Conservation (phyloP, 1,140 invertebrate genomes). For the Drosophila sp. region DNA sequence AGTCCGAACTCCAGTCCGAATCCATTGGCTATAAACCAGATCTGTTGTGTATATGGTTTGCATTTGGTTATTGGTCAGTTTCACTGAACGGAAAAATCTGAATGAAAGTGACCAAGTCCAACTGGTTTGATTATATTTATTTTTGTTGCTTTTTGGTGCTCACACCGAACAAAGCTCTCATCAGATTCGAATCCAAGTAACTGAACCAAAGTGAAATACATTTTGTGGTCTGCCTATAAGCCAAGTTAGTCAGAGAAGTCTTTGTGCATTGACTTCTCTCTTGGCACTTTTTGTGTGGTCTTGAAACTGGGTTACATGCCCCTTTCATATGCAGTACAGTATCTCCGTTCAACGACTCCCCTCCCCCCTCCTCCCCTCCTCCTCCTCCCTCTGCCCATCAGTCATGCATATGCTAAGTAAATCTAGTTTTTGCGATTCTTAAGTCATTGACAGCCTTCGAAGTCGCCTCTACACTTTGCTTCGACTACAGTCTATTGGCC, state of each 20-base stretch:
- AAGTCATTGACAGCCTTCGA: conserved; percentile 57
- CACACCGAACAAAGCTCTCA: conserved; percentile 1
- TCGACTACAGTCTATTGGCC: conserved; percentile 68
- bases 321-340: conserved; percentile 2
- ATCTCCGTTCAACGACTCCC: background rate
- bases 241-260: conserved; percentile 10
- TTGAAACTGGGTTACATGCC: conserved; percentile 52
- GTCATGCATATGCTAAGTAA: background rate
- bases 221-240: conserved; percentile 65
- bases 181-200: conserved; percentile 61
- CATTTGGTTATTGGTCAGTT: conserved; percentile 68
- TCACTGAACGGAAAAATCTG: conserved; percentile 60
- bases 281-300: conserved; percentile 43
- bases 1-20: conserved; percentile 43
- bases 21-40: conserved; percentile 61
- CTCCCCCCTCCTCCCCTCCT: too few relatives aligned
- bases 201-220: conserved; percentile 73
- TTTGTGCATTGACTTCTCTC: conserved; percentile 13
- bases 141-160: conserved; percentile 14
- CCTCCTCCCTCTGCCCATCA: background rate
- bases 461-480: conserved; percentile 27
- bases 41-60: conserved; percentile 40
- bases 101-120: conserved; percentile 66
- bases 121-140: conserved; percentile 60
- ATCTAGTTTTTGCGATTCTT: conserved; percentile 41